Evolutionary conservation across 2,113 vertebrate species (phyloP), one percentile per base, ranked within the genome.

Genomic region (Indicator maculatus): DNA sequence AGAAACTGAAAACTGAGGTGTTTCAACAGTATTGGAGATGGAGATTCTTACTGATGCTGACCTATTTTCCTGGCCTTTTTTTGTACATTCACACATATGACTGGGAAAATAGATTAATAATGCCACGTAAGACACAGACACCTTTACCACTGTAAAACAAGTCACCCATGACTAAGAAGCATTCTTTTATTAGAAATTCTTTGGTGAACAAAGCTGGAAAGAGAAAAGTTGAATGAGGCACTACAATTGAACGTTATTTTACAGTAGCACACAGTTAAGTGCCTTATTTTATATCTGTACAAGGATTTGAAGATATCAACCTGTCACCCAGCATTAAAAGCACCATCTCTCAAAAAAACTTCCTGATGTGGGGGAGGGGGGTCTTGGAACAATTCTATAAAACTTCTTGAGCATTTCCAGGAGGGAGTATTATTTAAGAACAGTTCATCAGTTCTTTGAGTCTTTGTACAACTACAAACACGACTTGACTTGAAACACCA

Each of bases 301-400:
- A 88, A 83, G 69, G 79, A 90, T 94, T 88, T 93, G 30, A 59
- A 91, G 85, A 91, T 39, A 86, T 78, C 91, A 97, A 95, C 72
- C 90, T 95, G 91, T 95, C 90, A 88, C 47, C 73, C 82, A 90
- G 31, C 74, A 85, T 91, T 86, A 91, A 47, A 93, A 94, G 82
- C 12, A 77, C 50, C 17, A 74, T 74, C 89, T 87, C 67, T 74
- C 45, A 71, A 64, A 71, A 90, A 71, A 31, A 2, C 31, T 65
- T 74, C 47, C 80, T 45, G 65, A 70, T 44, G 64, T 5, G 28
- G 17, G 6, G 55, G 17, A 5, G 23, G 23, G 50, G 38, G 23
- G 14, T 69, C 31, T 20, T 83, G 69, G 44, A 85, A 85, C 56
- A 60, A 24, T 36, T 70, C 44, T 17, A 69, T 41, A 76, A 38